Conservation (phyloP, 1,140 invertebrate species). For the Drosophila arawakana region DNA sequence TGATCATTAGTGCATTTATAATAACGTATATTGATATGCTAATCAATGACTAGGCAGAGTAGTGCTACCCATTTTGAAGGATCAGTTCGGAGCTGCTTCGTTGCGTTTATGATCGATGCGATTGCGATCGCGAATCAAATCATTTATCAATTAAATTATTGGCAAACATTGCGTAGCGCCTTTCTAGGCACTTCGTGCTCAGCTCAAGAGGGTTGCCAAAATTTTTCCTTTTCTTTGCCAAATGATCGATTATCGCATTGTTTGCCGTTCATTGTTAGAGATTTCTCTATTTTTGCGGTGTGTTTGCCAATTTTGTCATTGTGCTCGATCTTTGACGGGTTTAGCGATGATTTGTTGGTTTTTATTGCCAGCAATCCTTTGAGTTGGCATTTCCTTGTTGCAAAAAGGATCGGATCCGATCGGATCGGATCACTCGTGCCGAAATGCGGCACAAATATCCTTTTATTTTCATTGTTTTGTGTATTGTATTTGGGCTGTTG, state of each 20-base stretch:
- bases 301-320: slow-evolving; percentile 71
- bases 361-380: slow-evolving; percentile 63
- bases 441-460: slow-evolving; percentile 61
- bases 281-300: slow-evolving; percentile 56
- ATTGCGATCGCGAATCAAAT: slow-evolving; percentile 76
- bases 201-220: slow-evolving; percentile 41
- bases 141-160: slow-evolving; percentile 84
- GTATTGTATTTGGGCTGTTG: slow-evolving; percentile 40
- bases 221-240: slow-evolving; percentile 57
- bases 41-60: slow-evolving; percentile 57
- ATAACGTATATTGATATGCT: slow-evolving; percentile 77
- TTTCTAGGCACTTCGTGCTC: slow-evolving; percentile 36
- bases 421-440: slow-evolving; percentile 54
- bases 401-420: slow-evolving; percentile 14
- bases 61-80: not conserved
- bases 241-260: slow-evolving; percentile 78
- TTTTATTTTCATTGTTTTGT: slow-evolving; percentile 47
- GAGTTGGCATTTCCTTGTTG: slow-evolving; percentile 25
- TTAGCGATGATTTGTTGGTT: slow-evolving; percentile 80
- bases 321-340: slow-evolving; percentile 41
- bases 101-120: slow-evolving; percentile 70
- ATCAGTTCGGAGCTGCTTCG: slow-evolving; percentile 20
- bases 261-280: slow-evolving; percentile 33
- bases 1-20: slow-evolving; percentile 76
- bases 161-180: slow-evolving; percentile 81